These are phyloP conservation scores for Myotis planiceps DNA, from an alignment of 2,797 vertebrate genomes.

Conservation along the genomic window DNA sequence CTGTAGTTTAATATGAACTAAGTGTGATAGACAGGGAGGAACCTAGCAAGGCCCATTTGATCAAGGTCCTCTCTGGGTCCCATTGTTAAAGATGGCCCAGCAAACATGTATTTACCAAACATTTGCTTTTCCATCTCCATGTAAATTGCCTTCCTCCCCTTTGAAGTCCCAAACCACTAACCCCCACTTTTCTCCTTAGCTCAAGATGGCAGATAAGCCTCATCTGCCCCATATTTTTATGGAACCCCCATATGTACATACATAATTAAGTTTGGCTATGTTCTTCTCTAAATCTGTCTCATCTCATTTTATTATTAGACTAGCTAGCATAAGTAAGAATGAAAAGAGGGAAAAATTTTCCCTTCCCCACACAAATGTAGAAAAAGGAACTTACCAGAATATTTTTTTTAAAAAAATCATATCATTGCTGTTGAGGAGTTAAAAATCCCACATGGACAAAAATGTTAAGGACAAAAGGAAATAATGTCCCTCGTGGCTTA, in stretches of 20 bases:
- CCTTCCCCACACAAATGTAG: neutral
- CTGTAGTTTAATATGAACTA: neutral
- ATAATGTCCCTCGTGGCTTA: neutral
- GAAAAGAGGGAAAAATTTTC: neutral
- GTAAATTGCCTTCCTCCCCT: neutral
- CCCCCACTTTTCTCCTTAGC: neutral
- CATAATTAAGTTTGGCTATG: neutral
- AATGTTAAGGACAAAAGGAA: neutral
- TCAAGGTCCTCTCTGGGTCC: neutral
- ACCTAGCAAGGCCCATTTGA: neutral
- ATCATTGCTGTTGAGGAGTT: neutral
- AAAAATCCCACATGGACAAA: constrained; percentile 15
- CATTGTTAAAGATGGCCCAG: neutral
- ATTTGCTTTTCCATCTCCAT: neutral
- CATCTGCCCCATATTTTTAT: neutral
- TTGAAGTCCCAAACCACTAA: neutral
- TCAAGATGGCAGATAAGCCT: neutral
- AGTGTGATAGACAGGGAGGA: neutral
- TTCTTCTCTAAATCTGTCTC: neutral
- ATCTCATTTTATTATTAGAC: neutral
- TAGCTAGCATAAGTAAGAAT: neutral
- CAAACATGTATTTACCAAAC: neutral
- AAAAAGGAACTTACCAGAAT: neutral
- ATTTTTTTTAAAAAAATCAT: neutral
- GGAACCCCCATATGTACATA: neutral